A percentile compares a stretch with the other conserved stretches of the same genome.
Evolutionary conservation across 2,888 invertebrate species (phyloP).

Genomic region (Ennomos erosarius): DNA sequence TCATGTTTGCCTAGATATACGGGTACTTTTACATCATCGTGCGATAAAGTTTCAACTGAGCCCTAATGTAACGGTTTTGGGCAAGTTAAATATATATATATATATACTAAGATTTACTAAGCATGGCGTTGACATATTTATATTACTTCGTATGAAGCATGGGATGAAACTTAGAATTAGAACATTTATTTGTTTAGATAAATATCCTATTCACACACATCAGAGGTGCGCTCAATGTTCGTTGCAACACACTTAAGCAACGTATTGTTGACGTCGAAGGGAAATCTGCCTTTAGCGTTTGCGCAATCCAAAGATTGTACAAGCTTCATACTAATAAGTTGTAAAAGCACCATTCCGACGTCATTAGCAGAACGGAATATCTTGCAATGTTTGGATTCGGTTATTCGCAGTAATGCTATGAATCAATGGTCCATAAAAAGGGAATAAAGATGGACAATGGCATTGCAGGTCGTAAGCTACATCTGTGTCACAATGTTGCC

Average conservation of each 20-base stretch:
- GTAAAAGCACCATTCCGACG: slow-evolving; percentile 54
- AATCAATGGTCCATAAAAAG: slow-evolving; percentile 33
- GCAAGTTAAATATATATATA: too few species aligned
- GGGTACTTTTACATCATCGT: slow-evolving; percentile 34
- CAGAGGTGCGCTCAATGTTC: slow-evolving; percentile 57
- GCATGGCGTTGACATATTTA: too few species aligned
- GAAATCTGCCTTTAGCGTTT: slow-evolving; percentile 72
- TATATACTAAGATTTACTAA: too few species aligned
- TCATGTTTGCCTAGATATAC: slow-evolving; percentile 69
- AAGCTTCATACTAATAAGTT: slow-evolving; percentile 64
- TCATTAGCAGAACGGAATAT: slow-evolving; percentile 44
- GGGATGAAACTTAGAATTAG: too few species aligned
- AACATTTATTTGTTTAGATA: slow-evolving; percentile 62
- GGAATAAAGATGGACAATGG: slow-evolving; percentile 47
- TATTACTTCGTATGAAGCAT: too few species aligned
- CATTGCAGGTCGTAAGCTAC: slow-evolving; percentile 35
- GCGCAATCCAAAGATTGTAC: slow-evolving; percentile 69
- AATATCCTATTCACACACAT: slow-evolving; percentile 58
- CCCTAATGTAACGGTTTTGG: too few species aligned
- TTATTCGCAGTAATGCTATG: slow-evolving; percentile 39
- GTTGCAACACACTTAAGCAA: slow-evolving; percentile 76
- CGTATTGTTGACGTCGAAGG: slow-evolving; percentile 74
- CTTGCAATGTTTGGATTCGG: slow-evolving; percentile 38
- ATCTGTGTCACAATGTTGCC: slow-evolving; percentile 73
- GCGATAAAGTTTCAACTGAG: too few species aligned